phyloP scores from a whole-genome alignment of 2,113 vertebrate species.

The Deroptyus accipitrinus region DNA sequence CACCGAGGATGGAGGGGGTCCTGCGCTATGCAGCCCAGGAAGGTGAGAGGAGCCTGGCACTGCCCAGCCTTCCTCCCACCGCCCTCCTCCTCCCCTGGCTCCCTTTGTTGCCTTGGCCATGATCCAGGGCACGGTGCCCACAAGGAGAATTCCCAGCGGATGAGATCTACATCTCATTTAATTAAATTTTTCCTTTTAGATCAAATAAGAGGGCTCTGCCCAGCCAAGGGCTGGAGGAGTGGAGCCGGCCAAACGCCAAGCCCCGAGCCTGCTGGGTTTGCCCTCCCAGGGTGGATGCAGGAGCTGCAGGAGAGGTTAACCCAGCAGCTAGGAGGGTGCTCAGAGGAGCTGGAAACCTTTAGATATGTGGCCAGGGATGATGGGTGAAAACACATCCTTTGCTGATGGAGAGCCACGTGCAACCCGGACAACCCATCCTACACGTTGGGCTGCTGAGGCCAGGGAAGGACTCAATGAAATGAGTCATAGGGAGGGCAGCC shows the following conservation, averaged over 20 bases:
- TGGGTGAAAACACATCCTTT: neutral
- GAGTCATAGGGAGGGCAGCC: accelerated
- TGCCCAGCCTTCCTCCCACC: slow-evolving; percentile 13
- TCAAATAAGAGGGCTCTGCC: neutral
- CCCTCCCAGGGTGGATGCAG: neutral
- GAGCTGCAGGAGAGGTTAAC: neutral
- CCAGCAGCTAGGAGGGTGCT: neutral
- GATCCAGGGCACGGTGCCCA: neutral
- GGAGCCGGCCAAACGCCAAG: neutral
- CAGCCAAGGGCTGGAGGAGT: neutral
- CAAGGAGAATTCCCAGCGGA: neutral
- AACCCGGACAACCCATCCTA: neutral
- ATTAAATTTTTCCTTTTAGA: neutral
- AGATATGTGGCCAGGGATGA: neutral
- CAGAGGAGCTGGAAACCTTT: neutral
- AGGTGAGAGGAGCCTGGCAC: neutral
- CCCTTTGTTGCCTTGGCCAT: neutral
- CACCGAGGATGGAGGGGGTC: neutral
- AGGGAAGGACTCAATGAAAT: neutral
- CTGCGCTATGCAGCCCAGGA: neutral
- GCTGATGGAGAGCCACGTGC: neutral
- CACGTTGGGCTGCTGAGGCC: accelerated
- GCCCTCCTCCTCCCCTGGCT: neutral
- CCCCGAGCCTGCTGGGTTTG: accelerated
- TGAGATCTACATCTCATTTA: slow-evolving; percentile 8